Evolutionary conservation across 2,888 invertebrate genomes (phyloP).

Genomic region (Drosophila mercatorum): DNA sequence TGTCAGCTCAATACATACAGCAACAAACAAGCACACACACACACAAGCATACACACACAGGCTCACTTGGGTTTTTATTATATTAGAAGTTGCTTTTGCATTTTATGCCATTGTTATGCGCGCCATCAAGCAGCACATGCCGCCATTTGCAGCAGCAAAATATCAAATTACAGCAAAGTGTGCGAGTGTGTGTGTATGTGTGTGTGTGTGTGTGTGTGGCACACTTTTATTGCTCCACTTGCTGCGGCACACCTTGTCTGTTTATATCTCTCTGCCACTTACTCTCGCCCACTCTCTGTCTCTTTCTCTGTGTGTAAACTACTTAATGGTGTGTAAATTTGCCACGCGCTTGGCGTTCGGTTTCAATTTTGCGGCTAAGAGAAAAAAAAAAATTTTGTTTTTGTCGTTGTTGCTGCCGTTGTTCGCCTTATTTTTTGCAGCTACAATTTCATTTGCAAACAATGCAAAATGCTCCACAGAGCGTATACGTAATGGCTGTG

Average conservation of each 20-base stretch:
- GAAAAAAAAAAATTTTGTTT: slow-evolving; percentile 74
- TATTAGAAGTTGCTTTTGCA: slow-evolving; percentile 62
- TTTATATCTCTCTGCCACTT: not conserved
- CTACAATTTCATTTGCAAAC: slow-evolving; percentile 55
- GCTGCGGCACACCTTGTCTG: slow-evolving; percentile 59
- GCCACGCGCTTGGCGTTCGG: slow-evolving; percentile 64
- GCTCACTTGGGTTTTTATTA: slow-evolving; percentile 61
- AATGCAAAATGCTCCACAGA: slow-evolving; percentile 42
- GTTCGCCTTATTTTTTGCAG: slow-evolving; percentile 44
- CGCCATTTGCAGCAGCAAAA: slow-evolving; percentile 64
- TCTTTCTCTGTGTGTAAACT: slow-evolving; percentile 67
- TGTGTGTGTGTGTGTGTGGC: slow-evolving; percentile 28
- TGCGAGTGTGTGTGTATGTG: slow-evolving; percentile 16
- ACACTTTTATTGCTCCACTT: slow-evolving; percentile 64
- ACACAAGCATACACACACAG: not conserved
- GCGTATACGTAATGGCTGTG: slow-evolving; percentile 71
- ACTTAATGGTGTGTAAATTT: slow-evolving; percentile 84
- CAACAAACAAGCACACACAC: slow-evolving; percentile 13
- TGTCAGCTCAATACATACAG: slow-evolving; percentile 32
- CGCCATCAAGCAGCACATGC: slow-evolving; percentile 68
- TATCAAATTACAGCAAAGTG: slow-evolving; percentile 67
- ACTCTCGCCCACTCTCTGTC: not conserved
- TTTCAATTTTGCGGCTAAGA: slow-evolving; percentile 76
- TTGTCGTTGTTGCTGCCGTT: slow-evolving; percentile 18
- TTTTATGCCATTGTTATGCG: slow-evolving; percentile 50